Base-by-base conservation (phyloP, 2,888 invertebrate genomes). In the Eupsilia transversa region DNA sequence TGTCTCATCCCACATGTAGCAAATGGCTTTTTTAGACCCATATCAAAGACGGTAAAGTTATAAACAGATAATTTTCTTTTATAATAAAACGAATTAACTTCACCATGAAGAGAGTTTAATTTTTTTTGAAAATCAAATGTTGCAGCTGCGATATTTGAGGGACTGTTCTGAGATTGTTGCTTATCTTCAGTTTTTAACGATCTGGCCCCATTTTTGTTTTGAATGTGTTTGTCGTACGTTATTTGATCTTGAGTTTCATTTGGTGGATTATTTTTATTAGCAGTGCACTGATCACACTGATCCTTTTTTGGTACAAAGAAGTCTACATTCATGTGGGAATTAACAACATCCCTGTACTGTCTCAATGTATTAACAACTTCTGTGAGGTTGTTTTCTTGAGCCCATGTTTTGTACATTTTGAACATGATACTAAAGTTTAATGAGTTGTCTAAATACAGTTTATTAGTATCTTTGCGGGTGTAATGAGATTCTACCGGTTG, bases 141-240 rank as follows among this genome's bases (percentile, higher is more conserved):
- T 61, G 61, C 61, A 61, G 61, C 61, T 61, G 38, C 61, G 14
- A 61, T 41, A 41, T 61, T 61, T 5, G 61, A 38, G 41, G 61
- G 61, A 61, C 61, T 61, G 41, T 61, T 61, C 41, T 38, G n/a
- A 41, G 61, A 41, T 46, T 49, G 35, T 35, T 35, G 66, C 66
- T 66, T 66, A 49, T 49, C 66, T 66, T 66, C 66, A 33, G 66
- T 35, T 66, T 66, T 66, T 20, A 66, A 52, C 33, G 66, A 66
- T 66, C 66, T 66, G 49, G 66, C 66, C 33, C 35, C 33, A 66
- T 66, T 66, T 66, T 66, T 49, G 27, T 66, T 66, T 66, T 66
- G 52, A 65, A 65, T 65, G 65, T 65, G 65, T 65, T 65, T 65
- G 33, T 38, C 38, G 38, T 41, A 41, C 38, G 38, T 41, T 41